Conservation (phyloP, 2,888 invertebrate genomes). For the Cactoblastis cactorum region DNA sequence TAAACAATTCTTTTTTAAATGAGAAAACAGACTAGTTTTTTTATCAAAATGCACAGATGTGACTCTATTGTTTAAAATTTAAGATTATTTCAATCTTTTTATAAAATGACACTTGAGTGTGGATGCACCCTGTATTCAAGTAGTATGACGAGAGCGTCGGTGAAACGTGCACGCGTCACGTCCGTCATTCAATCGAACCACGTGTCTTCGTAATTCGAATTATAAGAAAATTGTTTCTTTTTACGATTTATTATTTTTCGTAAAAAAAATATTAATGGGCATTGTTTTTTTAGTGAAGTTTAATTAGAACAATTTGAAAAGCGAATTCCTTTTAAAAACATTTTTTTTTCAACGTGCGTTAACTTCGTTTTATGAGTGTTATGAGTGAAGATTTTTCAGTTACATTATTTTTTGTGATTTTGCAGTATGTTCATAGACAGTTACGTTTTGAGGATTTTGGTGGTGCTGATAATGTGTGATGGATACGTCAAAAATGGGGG, state of each 20-base stretch:
- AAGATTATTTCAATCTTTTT: background rate
- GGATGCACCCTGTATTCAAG: slow-evolving; percentile 9
- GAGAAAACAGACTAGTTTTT: background rate
- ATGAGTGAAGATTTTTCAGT: slow-evolving; percentile 12
- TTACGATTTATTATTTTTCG: slow-evolving; percentile 4
- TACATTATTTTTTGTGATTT: slow-evolving; percentile 18
- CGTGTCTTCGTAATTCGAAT: slow-evolving; percentile 8
- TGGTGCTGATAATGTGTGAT: slow-evolving; percentile 44
- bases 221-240: slow-evolving; percentile 22
- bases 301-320: background rate
- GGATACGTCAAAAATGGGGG: slow-evolving; percentile 61
- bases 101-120: background rate
- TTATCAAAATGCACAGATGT: background rate
- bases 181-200: slow-evolving; percentile 13
- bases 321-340: background rate
- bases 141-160: slow-evolving; percentile 9
- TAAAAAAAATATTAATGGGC: background rate
- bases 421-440: slow-evolving; percentile 55
- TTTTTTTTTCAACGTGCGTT: background rate
- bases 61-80: background rate
- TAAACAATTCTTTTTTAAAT: no score
- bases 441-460: slow-evolving; percentile 43
- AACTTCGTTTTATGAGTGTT: slow-evolving; percentile 4
- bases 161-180: slow-evolving; percentile 32
- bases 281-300: background rate